Evolutionary conservation across 1,140 invertebrate species (phyloP).

Genomic region (Pseudobourletiella spinata): DNA sequence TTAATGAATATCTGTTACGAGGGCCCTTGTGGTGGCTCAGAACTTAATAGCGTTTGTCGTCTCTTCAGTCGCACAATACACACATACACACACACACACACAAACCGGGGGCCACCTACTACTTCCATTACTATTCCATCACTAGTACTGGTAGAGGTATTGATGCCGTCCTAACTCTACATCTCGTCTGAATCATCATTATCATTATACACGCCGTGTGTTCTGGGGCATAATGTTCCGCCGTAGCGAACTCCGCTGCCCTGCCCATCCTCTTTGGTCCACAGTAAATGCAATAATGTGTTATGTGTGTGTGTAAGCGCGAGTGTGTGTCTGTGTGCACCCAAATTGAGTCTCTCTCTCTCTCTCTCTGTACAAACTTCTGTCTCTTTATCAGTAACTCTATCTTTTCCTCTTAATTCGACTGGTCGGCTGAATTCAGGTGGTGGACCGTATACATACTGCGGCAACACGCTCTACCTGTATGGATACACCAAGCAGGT

Average conservation of each 20-base stretch:
- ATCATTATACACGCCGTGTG: conserved; percentile 9
- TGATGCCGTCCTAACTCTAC: background rate
- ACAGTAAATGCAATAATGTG: background rate
- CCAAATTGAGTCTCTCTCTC: background rate
- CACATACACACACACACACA: background rate
- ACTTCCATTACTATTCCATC: background rate
- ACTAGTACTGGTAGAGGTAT: background rate
- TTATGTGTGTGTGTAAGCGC: too few relatives aligned
- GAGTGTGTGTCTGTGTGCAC: too few relatives aligned
- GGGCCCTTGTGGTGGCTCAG: background rate
- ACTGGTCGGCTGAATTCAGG: too few relatives aligned
- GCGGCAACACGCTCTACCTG: too few relatives aligned
- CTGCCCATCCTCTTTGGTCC: conserved; percentile 1
- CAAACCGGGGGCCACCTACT: background rate
- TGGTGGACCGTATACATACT: too few relatives aligned
- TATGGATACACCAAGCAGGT: too few relatives aligned
- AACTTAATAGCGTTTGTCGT: background rate
- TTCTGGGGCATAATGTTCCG: conserved; percentile 9
- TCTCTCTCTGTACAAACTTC: too few relatives aligned
- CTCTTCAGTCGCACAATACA: background rate
- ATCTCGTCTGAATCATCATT: background rate
- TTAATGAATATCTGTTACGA: background rate
- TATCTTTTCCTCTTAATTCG: too few relatives aligned
- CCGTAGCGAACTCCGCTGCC: background rate
- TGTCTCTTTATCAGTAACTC: background rate